These are phyloP conservation scores for Amazona guildingii DNA, from an alignment of 2,113 vertebrate species.

Conservation along the genomic window DNA sequence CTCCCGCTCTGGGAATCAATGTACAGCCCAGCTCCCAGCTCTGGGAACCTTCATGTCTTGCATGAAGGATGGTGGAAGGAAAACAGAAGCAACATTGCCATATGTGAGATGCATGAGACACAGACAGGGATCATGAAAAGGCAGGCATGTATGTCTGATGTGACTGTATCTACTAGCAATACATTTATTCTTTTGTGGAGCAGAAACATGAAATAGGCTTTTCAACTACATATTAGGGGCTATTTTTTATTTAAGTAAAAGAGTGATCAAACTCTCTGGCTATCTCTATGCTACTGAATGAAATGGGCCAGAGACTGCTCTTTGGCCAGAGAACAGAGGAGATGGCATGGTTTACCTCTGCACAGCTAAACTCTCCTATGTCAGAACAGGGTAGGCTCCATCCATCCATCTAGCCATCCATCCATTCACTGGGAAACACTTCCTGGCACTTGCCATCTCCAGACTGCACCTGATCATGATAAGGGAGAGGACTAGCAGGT, in stretches of 20 bases:
- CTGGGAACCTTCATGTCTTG: neutral
- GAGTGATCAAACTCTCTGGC: neutral
- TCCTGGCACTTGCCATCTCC: neutral
- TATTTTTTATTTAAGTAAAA: neutral
- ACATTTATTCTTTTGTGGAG: neutral
- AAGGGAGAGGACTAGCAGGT: neutral
- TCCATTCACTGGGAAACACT: neutral
- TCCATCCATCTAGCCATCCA: neutral
- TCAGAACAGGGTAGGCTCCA: neutral
- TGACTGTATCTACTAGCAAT: neutral
- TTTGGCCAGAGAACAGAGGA: neutral
- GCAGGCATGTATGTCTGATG: fast-evolving
- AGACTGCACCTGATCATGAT: neutral
- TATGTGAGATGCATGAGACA: neutral
- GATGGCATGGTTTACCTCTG: neutral
- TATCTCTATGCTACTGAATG: neutral
- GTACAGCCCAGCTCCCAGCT: neutral
- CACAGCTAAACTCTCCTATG: neutral
- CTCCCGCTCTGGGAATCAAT: neutral
- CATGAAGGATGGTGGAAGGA: neutral
- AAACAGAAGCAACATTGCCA: neutral
- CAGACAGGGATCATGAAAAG: neutral
- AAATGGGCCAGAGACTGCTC: neutral
- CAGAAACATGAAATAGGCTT: neutral
- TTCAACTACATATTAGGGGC: neutral